These are phyloP conservation scores for Cochlearius cochlearius DNA, from an alignment of 2,113 vertebrate species.

Conservation along the genomic window DNA sequence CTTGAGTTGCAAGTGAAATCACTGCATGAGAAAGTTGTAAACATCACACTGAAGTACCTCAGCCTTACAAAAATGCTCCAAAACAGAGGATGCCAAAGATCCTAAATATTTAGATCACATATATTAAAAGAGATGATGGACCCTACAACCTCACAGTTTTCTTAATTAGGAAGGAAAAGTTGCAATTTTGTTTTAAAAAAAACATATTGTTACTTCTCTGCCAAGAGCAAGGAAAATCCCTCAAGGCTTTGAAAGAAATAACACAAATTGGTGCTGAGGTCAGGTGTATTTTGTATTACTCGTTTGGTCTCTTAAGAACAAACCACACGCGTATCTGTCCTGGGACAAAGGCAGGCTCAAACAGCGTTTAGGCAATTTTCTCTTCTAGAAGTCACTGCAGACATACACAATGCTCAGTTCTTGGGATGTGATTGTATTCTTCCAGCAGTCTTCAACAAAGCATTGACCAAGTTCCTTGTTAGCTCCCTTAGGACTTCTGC, in stretches of 20 bases:
- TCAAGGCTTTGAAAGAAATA: neutral
- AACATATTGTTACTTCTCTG: neutral
- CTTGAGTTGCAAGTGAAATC: neutral
- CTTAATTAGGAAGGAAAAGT: neutral
- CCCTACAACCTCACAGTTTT: neutral
- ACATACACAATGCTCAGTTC: neutral
- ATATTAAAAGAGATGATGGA: neutral
- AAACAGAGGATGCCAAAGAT: neutral
- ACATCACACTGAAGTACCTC: neutral
- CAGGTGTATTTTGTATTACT: neutral
- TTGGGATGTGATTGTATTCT: neutral
- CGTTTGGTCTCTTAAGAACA: neutral
- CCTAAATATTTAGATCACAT: neutral
- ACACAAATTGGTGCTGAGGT: neutral
- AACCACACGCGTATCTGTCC: neutral
- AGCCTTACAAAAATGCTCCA: neutral
- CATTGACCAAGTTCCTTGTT: neutral
- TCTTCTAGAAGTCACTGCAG: neutral
- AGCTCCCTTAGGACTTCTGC: neutral
- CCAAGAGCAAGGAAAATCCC: neutral
- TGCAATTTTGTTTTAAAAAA: neutral
- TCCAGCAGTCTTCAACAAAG: neutral
- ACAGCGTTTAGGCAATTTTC: neutral
- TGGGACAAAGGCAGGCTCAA: neutral
- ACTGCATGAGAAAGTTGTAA: neutral